phyloP scores from a whole-genome alignment of 2,888 invertebrate genomes.

The Bimastos eiseni region DNA sequence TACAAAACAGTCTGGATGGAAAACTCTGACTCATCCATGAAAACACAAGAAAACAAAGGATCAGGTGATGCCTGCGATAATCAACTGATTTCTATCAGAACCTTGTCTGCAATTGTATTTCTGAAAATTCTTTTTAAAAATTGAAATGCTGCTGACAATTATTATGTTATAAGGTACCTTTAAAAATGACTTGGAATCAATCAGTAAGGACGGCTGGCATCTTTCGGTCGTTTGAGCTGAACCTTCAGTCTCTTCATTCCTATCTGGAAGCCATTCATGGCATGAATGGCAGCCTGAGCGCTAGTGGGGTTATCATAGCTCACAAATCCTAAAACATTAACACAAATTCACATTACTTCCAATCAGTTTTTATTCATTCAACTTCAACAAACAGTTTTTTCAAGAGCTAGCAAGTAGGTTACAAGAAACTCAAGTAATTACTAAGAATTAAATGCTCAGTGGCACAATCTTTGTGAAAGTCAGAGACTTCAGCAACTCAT shows the following conservation, averaged over 20 bases:
- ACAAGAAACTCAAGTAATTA: not conserved
- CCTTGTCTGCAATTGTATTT: not conserved
- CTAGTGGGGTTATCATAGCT: constrained; percentile 98
- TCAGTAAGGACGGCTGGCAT: constrained; percentile 85
- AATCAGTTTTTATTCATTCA: not conserved
- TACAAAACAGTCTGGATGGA: not conserved
- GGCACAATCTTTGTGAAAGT: not conserved
- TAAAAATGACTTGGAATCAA: constrained; percentile 3
- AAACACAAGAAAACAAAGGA: not conserved
- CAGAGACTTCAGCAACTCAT: not conserved
- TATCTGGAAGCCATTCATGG: constrained; percentile 99
- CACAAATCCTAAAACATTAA: constrained; percentile 81
- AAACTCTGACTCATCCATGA: not conserved
- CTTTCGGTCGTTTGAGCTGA: constrained; percentile 97
- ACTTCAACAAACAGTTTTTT: not conserved
- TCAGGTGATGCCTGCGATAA: not conserved
- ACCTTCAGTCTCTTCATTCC: constrained; percentile 99
- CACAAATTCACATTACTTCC: not conserved
- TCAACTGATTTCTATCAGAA: not conserved
- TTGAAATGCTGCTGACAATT: not conserved
- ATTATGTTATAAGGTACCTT: not conserved
- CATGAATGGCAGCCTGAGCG: constrained; percentile 96
- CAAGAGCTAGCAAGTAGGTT: not conserved
- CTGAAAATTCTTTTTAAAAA: not conserved
- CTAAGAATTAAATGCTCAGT: not conserved